Base-by-base conservation (phyloP, 2,888 invertebrate genomes). In the Machimus rusticus region DNA sequence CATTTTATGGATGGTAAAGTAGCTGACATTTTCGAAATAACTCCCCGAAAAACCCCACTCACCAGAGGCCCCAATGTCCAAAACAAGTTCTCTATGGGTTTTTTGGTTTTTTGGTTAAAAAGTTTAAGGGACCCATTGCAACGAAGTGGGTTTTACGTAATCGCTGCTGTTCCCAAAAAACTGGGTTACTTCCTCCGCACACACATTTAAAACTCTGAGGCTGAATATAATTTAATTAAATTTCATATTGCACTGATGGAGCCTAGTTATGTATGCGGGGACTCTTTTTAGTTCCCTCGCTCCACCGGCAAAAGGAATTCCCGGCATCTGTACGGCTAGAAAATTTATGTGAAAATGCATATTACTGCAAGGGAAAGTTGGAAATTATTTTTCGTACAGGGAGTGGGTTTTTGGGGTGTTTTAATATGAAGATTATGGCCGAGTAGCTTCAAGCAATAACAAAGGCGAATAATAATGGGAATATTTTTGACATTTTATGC, bases 161-260 rank as follows among this genome's bases (percentile, higher is more conserved):
- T 12, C 19, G 23, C 51, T 8, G 28, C 19, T n/a, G n/a, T 8
- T 12, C 6, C 57, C 8, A 23, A 66, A 66, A 43, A 66, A 66
- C 9, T 66, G 28, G 66, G 66, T 66, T 66, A 66, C 28, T 66
- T 12, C 66, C 28, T 46, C 14, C 23, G 66, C 12, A 23, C 66
- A 66, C 12, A 66, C 66, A 66, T 28, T 9, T 19, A 66, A 66
- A 23, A 12, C 39, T 43, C 43, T 23, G 34, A 43, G 39, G n/a
- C n/a, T 39, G 23, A 78, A 43, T 78, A 43, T 78, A 78, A 78
- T 78, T 78, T 78, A 78, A 78, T 78, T 78, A 78, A 78, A 39
- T 78, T 78, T 43, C 78, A 78, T 78, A 78, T 78, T 78, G 78
- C 78, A 78, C 23, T 78, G 78, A 78, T 78, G 78, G 43, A 78